These are phyloP conservation scores for Arenaria interpres DNA, from an alignment of 2,113 vertebrate species.

Conservation along the genomic window DNA sequence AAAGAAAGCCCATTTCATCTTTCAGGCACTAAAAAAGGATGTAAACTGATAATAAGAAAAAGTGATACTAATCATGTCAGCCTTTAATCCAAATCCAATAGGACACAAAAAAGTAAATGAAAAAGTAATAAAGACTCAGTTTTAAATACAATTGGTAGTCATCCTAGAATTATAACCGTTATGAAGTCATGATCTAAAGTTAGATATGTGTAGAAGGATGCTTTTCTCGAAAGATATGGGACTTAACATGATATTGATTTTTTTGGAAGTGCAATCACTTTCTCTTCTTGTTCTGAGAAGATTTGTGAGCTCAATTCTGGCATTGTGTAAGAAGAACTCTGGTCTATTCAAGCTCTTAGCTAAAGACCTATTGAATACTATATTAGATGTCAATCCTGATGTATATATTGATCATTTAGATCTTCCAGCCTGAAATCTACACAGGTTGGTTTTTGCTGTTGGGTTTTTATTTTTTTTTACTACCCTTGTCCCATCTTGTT, in stretches of 20 bases:
- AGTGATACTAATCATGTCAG: neutral
- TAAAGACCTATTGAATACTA: neutral
- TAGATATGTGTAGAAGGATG: neutral
- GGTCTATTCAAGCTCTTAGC: neutral
- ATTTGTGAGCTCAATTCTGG: neutral
- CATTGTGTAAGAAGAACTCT: neutral
- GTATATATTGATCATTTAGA: neutral
- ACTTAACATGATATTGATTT: neutral
- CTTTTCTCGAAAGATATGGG: neutral
- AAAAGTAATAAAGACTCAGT: neutral
- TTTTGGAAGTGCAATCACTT: neutral
- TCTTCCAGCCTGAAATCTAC: neutral
- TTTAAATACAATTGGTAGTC: neutral
- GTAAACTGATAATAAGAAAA: neutral
- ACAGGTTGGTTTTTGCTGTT: neutral
- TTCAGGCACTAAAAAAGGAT: neutral
- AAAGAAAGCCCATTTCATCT: neutral
- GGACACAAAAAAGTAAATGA: neutral
- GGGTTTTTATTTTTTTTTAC: accelerated
- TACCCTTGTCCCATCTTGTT: neutral
- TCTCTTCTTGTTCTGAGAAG: neutral
- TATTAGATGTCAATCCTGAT: neutral
- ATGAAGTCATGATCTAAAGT: neutral
- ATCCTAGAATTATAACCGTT: neutral
- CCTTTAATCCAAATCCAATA: neutral